A percentile compares a stretch with the other conserved stretches of the same genome.
phyloP scores from a whole-genome alignment of 2,797 vertebrate species.

The Lepus townsendii region DNA sequence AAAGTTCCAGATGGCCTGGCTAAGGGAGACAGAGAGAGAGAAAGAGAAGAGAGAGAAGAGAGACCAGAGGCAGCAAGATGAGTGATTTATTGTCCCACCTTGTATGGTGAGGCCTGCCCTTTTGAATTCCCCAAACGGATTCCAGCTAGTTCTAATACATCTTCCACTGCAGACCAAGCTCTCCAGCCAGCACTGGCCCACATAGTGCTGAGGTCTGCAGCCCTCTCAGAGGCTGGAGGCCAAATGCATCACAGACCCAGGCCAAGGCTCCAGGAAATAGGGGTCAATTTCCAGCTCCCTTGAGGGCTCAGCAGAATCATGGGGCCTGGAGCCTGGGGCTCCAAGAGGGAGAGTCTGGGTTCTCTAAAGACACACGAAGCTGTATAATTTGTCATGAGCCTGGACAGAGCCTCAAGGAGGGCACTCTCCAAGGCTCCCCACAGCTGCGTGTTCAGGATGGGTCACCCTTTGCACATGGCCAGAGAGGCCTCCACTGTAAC shows the following conservation, averaged over 20 bases:
- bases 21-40: not conserved
- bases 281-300: conserved; percentile 82
- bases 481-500: not conserved
- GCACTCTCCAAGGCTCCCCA: not conserved
- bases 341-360: conserved; percentile 62
- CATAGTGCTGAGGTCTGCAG: conserved; percentile 83
- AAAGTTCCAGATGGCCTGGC: not conserved
- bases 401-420: not conserved
- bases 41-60: not conserved
- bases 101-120: not conserved
- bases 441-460: not conserved
- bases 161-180: conserved; percentile 68
- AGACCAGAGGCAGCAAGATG: not conserved
- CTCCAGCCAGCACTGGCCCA: conserved; percentile 78
- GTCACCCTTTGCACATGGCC: conserved; percentile 8
- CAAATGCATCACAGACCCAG: conserved; percentile 78
- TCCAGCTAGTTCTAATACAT: conserved; percentile 57
- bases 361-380: conserved; percentile 57
- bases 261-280: conserved; percentile 84
- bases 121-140: conserved; percentile 59
- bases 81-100: not conserved
- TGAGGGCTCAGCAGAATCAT: conserved; percentile 74
- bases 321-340: conserved; percentile 76
- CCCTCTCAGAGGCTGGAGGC: conserved; percentile 78
- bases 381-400: not conserved